Conservation (phyloP, 1,140 invertebrate genomes). For the Asobara japonica region DNA sequence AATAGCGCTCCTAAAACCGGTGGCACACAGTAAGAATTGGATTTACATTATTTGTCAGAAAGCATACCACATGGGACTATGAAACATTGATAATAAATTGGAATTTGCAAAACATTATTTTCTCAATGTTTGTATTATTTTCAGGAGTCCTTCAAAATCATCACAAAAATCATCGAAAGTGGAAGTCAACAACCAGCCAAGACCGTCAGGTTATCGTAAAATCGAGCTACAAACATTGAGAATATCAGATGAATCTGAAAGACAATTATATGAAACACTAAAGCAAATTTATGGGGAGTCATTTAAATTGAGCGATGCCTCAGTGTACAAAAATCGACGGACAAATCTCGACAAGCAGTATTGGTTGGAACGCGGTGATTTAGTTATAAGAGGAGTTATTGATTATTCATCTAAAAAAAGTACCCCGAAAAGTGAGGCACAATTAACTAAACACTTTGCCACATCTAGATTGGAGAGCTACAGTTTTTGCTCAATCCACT, state of each 20-base stretch:
- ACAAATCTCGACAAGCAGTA: conserved; percentile 74
- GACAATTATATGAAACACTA: conserved; percentile 76
- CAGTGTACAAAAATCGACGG: conserved; percentile 72
- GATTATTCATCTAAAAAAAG: conserved; percentile 71
- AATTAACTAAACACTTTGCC: conserved; percentile 75
- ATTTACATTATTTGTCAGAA: conserved; percentile 12
- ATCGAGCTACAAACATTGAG: conserved; percentile 77
- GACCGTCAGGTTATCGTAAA: conserved; percentile 62
- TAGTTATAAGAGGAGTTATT: conserved; percentile 76
- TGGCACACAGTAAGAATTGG: neutral
- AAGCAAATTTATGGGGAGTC: conserved; percentile 75
- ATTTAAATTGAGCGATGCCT: conserved; percentile 63
- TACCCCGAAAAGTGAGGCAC: conserved; percentile 66
- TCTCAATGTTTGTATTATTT: neutral
- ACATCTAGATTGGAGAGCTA: conserved; percentile 76
- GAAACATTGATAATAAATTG: conserved; percentile 21
- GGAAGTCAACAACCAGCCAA: neutral
- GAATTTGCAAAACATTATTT: conserved; percentile 12
- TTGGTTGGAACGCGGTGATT: conserved; percentile 78
- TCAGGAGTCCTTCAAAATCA: conserved; percentile 6
- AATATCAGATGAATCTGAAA: conserved; percentile 73
- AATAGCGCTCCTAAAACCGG: neutral
- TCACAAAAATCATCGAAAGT: conserved; percentile 18
- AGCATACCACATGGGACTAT: conserved; percentile 18
- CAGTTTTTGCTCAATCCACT: conserved; percentile 76